Conservation (phyloP, 2,113 vertebrate species). For the Oncorhynchus gorbuscha region DNA sequence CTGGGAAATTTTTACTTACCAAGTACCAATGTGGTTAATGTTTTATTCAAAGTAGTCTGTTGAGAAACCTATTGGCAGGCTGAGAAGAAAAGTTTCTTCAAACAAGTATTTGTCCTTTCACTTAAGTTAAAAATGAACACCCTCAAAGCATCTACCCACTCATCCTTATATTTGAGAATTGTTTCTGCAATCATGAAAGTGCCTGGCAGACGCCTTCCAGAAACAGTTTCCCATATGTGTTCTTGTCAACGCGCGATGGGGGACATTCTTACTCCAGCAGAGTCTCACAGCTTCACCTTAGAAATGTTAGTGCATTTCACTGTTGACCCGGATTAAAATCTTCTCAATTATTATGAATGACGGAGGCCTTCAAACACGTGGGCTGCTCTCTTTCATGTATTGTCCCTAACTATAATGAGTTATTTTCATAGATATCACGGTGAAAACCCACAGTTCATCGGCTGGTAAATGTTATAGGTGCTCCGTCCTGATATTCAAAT, state of each 20-base stretch:
- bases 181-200: constrained; percentile 24
- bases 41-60: too few species aligned
- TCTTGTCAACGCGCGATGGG: not conserved
- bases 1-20: too few species aligned
- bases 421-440: constrained; percentile 62
- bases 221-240: not conserved
- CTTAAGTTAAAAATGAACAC: too few species aligned
- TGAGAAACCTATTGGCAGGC: too few species aligned
- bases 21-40: too few species aligned
- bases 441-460: constrained; percentile 43
- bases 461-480: constrained; percentile 42
- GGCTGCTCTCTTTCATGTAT: constrained; percentile 61
- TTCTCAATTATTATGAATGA: constrained; percentile 57
- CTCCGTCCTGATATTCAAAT: not conserved
- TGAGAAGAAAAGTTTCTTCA: too few species aligned
- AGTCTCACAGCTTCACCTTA: constrained; percentile 48
- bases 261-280: constrained; percentile 34
- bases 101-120: too few species aligned
- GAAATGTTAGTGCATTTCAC: constrained; percentile 62
- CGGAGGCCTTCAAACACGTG: constrained; percentile 34
- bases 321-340: constrained; percentile 69
- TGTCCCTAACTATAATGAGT: constrained; percentile 75
- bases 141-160: not conserved
- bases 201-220: not conserved
- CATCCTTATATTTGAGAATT: not conserved